Base-by-base conservation (phyloP, 2,888 invertebrate genomes). In the Crossocerus cetratus region DNA sequence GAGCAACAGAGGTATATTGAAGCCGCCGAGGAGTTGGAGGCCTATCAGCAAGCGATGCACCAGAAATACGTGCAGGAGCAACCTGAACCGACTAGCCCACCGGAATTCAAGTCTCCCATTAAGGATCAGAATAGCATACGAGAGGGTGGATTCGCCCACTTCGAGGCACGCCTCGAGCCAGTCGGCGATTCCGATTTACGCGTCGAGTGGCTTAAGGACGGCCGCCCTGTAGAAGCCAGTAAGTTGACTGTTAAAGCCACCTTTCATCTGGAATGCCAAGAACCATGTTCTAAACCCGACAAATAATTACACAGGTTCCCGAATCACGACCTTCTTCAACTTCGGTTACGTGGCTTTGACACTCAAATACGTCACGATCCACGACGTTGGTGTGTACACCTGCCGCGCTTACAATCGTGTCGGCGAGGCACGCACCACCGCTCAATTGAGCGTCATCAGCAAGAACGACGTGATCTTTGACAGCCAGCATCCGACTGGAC, bases 281-380 rank as follows among this genome's bases (percentile, higher is more conserved):
- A 21, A 45, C 3, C 16, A 0, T 42, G 11, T 3, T 22, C 22
- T 20, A 54, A 14, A 8, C 14, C 1, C 32, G 18, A 13, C 3
- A 14, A 14, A 42, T 18, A 11, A 18, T 43, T n/a, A 23, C 16
- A n/a, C 60, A 92, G 93, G 93, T 91, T 97, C 98, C 54, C 94
- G 98, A 90, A 97, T 96, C 77, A 97, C 97, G 60, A 96, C 96
- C 64, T 97, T 97, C 93, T 97, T 97, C 90, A 98, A 98, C 90
- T 98, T 98, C 89, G 97, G 97, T 78, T 98, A 98, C 88, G 98
- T 99, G 64, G 97, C 98, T 8, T 91, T 99, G 73, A 97, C 98
- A 16, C 97, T 99, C 81, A 97, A 97, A 89, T 95, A 96, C 79
- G 95, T 99, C 13, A 96, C 96, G 14, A 92, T 96, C 61, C 95